A percentile compares a stretch with the other conserved stretches of the same genome.
These are phyloP conservation scores for Lithosia quadra DNA, from an alignment of 2,888 invertebrate genomes.

Conservation along the genomic window DNA sequence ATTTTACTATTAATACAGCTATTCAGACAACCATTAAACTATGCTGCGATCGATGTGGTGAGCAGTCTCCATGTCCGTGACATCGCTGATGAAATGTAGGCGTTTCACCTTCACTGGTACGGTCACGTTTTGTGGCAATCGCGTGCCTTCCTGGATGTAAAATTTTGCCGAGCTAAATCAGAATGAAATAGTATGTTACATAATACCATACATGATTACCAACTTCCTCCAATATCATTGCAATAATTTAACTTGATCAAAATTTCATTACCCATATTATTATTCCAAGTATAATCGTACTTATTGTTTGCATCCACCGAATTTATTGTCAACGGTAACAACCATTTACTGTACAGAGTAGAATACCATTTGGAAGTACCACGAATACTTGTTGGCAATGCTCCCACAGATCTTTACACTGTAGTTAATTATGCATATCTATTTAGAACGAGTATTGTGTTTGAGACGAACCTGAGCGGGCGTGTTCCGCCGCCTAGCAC, in stretches of 20 bases:
- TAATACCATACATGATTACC: neutral
- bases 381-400: slow-evolving; percentile 71
- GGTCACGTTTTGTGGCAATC: no score
- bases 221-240: neutral
- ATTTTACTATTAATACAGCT: no score
- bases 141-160: no score
- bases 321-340: slow-evolving; percentile 17
- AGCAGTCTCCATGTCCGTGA: no score
- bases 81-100: no score
- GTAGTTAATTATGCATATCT: slow-evolving; percentile 78
- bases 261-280: neutral
- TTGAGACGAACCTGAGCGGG: slow-evolving; percentile 63
- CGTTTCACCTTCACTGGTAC: no score
- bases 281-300: neutral
- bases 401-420: slow-evolving; percentile 66
- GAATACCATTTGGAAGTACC: slow-evolving; percentile 50
- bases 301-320: neutral
- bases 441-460: slow-evolving; percentile 84
- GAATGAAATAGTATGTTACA: no score
- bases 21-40: no score
- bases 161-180: no score
- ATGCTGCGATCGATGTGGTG: no score
- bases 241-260: neutral
- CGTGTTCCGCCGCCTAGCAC: slow-evolving; percentile 55
- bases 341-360: slow-evolving; percentile 23